Conservation (phyloP, 2,797 vertebrate genomes). For the Notoglanidium macrostoma region DNA sequence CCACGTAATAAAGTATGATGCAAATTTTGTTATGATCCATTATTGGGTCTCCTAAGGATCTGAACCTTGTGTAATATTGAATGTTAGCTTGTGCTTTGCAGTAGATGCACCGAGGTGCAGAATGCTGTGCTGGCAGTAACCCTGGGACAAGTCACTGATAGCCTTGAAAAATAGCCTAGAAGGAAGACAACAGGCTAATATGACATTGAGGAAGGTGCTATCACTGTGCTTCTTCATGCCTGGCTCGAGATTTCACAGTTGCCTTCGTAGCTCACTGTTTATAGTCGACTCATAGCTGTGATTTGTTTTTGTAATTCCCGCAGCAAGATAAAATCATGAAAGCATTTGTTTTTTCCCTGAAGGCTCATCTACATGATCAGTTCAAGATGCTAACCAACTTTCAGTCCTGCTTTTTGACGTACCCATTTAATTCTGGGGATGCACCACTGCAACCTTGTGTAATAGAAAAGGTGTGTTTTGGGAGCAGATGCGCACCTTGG, state of each 20-base stretch:
- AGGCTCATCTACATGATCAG: not conserved
- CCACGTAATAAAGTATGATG: not conserved
- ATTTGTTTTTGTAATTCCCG: not conserved
- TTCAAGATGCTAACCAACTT: constrained; percentile 16
- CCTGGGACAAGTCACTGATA: constrained; percentile 51
- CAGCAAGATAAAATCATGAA: not conserved
- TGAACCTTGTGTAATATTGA: constrained; percentile 9
- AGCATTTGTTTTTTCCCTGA: not conserved
- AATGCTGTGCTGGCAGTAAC: constrained; percentile 34
- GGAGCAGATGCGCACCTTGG: constrained; percentile 57
- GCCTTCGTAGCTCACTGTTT: not conserved
- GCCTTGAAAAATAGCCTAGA: constrained; percentile 43
- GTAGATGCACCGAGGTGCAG: constrained; percentile 26
- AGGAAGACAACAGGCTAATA: constrained; percentile 49
- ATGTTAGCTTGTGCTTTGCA: not conserved
- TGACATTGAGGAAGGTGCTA: constrained; percentile 52
- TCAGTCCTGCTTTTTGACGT: not conserved
- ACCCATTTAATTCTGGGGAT: constrained; percentile 4
- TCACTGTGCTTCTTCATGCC: constrained; percentile 50
- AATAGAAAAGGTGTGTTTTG: constrained; percentile 52
- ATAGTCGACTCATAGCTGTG: too few species aligned
- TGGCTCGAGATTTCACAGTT: constrained; percentile 1
- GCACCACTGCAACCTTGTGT: not conserved
- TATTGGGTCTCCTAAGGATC: not conserved
- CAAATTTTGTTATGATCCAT: not conserved